Evolutionary conservation across 2,888 invertebrate genomes (phyloP).

Genomic region (Disparrhopalites patrizii): DNA sequence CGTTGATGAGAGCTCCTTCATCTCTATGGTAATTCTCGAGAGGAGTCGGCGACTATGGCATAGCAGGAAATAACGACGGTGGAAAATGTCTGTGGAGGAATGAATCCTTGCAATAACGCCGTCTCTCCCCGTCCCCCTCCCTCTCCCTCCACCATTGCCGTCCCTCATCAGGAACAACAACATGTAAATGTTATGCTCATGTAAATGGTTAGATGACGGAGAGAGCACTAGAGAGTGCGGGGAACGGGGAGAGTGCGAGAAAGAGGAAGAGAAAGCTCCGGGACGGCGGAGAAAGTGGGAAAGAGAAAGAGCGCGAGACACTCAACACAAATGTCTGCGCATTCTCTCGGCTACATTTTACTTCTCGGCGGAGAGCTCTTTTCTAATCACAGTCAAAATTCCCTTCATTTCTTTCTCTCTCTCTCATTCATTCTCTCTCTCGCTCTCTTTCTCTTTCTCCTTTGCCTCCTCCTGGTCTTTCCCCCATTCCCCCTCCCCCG

Average conservation of each 20-base stretch:
- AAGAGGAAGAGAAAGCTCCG: neutral
- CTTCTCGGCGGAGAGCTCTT: neutral
- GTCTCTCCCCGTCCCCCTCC: neutral
- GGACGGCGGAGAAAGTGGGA: neutral
- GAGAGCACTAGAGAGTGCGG: neutral
- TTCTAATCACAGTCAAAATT: no score
- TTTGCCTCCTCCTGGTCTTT: neutral
- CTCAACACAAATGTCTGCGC: no score
- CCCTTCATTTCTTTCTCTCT: neutral
- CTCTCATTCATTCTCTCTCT: neutral
- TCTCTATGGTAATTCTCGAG: slow-evolving; percentile 15
- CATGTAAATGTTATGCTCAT: neutral
- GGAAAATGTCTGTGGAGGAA: no score
- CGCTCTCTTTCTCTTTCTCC: neutral
- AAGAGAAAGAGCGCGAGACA: neutral
- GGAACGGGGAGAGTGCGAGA: neutral
- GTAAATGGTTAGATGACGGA: no score
- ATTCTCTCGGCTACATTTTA: no score
- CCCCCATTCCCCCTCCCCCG: neutral
- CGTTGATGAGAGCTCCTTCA: slow-evolving; percentile 7
- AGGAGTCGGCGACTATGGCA: neutral
- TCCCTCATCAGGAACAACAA: neutral
- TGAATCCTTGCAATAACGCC: slow-evolving; percentile 6
- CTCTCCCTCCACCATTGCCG: neutral
- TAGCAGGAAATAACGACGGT: slow-evolving; percentile 11